phyloP scores from a whole-genome alignment of 2,888 invertebrate species.

The Maniola hyperantus region DNA sequence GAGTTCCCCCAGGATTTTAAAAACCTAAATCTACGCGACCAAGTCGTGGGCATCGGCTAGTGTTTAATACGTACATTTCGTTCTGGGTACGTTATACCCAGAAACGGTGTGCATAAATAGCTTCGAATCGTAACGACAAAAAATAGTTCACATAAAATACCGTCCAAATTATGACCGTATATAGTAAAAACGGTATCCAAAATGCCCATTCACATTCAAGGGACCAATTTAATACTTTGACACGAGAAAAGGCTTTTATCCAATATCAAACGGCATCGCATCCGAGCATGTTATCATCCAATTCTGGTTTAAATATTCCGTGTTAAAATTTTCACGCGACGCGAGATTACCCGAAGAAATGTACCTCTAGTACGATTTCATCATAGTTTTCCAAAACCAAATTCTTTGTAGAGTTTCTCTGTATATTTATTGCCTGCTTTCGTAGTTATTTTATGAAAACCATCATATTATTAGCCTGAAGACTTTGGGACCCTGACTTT shows the following conservation, averaged over 20 bases:
- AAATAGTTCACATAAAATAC: slow-evolving; percentile 14
- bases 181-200: slow-evolving; percentile 1
- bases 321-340: slow-evolving; percentile 56
- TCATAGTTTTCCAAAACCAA: neutral
- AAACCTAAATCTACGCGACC: too few relatives aligned
- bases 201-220: slow-evolving; percentile 20
- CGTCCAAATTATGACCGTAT: slow-evolving; percentile 2
- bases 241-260: slow-evolving; percentile 27
- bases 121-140: neutral
- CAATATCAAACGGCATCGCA: slow-evolving; percentile 25
- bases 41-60: too few relatives aligned
- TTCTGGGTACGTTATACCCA: neutral
- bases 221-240: slow-evolving; percentile 25
- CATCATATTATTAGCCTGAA: too few relatives aligned
- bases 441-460: too few relatives aligned
- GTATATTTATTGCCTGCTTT: neutral
- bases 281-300: slow-evolving; percentile 24
- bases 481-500: too few relatives aligned
- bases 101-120: neutral
- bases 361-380: neutral
- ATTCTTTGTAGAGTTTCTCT: neutral
- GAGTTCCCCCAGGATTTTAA: too few relatives aligned
- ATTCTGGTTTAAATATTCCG: slow-evolving; percentile 49
- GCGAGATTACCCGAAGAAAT: slow-evolving; percentile 43
- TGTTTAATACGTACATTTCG: too few relatives aligned